A percentile compares a stretch with the other conserved stretches of the same genome.
These are phyloP conservation scores for Diaphora mendica DNA, from an alignment of 2,888 invertebrate species.

Conservation along the genomic window DNA sequence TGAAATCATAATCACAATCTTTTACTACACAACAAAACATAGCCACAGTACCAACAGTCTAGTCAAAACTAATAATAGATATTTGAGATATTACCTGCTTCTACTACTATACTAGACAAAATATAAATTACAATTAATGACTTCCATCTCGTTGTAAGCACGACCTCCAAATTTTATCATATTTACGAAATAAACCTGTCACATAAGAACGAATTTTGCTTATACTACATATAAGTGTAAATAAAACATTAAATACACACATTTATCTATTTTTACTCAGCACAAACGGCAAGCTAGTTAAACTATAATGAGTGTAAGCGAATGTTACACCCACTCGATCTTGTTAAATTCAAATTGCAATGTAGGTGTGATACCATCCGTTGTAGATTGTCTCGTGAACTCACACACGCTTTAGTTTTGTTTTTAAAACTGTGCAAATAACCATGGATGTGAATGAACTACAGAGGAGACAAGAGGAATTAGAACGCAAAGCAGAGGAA, in stretches of 20 bases:
- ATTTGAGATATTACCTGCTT: not conserved
- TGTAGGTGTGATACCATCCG: conserved; percentile 46
- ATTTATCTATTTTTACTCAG: conserved; percentile 19
- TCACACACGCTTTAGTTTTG: conserved; percentile 22
- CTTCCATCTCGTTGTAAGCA: not conserved
- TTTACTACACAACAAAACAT: not conserved
- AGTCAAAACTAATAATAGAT: not conserved
- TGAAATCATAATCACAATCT: no score
- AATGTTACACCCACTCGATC: conserved; percentile 34
- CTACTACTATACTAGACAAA: not conserved
- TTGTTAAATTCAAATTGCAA: conserved; percentile 41
- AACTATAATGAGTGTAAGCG: conserved; percentile 16
- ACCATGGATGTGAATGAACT: conserved; percentile 51
- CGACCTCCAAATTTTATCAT: conserved; percentile 22
- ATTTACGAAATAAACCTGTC: conserved; percentile 15
- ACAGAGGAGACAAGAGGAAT: conserved; percentile 95
- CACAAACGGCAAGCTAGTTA: conserved; percentile 6
- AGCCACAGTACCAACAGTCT: not conserved
- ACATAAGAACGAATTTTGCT: conserved; percentile 14
- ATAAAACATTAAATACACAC: conserved; percentile 5
- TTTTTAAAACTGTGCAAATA: conserved; percentile 9
- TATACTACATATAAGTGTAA: conserved; percentile 4
- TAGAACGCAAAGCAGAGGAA: conserved; percentile 96
- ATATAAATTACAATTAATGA: not conserved
- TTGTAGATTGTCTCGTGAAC: conserved; percentile 38